Conservation (phyloP, 1,140 invertebrate genomes). For the Neotoxoptera formosana region DNA sequence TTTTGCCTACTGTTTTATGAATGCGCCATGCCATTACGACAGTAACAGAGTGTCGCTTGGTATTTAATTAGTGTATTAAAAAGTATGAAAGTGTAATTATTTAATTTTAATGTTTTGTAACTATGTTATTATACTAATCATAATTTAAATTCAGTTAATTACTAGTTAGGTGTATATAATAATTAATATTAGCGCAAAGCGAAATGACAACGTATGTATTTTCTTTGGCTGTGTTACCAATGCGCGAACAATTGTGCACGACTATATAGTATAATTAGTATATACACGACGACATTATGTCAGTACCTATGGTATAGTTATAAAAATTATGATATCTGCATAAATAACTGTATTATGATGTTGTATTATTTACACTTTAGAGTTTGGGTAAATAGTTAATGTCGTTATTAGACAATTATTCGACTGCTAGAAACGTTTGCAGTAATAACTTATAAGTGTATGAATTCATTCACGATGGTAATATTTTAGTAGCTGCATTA, state of each 20-base stretch:
- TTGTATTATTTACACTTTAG: neutral
- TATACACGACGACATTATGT: neutral
- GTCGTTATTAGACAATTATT: neutral
- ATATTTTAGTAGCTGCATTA: neutral
- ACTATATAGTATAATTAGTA: too few relatives aligned
- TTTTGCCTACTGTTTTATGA: neutral
- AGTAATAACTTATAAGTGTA: neutral
- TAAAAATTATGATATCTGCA: neutral
- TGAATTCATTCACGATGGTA: neutral
- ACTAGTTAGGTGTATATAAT: neutral
- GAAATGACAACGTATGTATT: too few relatives aligned
- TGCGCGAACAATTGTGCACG: neutral
- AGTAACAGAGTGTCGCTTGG: neutral
- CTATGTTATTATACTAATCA: neutral
- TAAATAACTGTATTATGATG: neutral
- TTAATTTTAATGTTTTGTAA: neutral
- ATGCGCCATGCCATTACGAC: neutral
- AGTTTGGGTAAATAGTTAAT: neutral
- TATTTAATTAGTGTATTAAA: neutral
- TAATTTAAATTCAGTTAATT: neutral
- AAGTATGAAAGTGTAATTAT: constrained; percentile 1
- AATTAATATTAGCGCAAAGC: neutral
- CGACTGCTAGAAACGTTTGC: neutral
- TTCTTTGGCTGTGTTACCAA: neutral
- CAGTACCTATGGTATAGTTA: neutral